Conservation (phyloP, 2,113 vertebrate species). For the Pithys albifrons region DNA sequence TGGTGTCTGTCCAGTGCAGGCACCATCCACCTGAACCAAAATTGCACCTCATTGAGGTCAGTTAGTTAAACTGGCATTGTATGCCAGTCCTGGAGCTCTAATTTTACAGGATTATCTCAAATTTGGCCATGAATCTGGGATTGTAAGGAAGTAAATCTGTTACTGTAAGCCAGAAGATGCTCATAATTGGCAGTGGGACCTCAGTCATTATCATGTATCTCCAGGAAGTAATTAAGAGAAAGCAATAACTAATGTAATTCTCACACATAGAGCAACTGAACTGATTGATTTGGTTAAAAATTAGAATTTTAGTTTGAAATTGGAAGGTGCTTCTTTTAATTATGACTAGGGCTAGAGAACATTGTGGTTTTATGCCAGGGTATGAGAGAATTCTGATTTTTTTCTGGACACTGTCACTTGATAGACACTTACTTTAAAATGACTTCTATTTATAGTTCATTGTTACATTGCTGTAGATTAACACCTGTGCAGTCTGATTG, state of each 20-base stretch:
- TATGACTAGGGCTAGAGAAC: not conserved
- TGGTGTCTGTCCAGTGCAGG: not conserved
- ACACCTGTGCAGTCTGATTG: not conserved
- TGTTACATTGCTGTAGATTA: not conserved
- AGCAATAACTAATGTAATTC: not conserved
- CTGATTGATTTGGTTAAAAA: not conserved
- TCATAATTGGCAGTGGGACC: not conserved
- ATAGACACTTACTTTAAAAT: not conserved
- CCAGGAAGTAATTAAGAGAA: not conserved
- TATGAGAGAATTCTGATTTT: not conserved
- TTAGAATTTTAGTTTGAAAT: not conserved
- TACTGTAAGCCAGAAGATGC: not conserved
- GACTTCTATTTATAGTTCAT: not conserved
- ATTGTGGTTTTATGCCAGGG: not conserved
- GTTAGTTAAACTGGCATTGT: not conserved
- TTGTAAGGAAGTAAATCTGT: not conserved
- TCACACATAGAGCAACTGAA: not conserved
- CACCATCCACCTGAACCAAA: not conserved
- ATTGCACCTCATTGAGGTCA: rapidly evolving
- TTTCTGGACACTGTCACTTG: not conserved
- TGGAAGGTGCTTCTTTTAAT: not conserved
- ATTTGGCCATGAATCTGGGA: not conserved
- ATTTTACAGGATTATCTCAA: not conserved
- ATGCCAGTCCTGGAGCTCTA: not conserved
- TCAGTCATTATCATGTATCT: not conserved